Percentiles rank a stretch among this genome's conserved stretches.
phyloP scores from a whole-genome alignment of 2,888 invertebrate genomes.

The Dioctria rufipes region DNA sequence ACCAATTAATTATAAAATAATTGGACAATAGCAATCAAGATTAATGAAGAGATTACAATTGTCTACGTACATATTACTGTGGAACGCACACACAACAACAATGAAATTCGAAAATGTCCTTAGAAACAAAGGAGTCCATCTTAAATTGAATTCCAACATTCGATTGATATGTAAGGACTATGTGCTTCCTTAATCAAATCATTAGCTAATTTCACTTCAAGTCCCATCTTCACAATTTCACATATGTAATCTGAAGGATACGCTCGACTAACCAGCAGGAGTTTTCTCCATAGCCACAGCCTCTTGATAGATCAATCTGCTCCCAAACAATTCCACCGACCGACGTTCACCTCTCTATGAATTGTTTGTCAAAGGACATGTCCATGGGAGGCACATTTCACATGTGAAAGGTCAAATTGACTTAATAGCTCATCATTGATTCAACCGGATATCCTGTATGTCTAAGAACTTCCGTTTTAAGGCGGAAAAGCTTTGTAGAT shows the following conservation, averaged over 20 bases:
- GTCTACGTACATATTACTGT: too few relatives aligned
- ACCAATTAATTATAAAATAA: too few relatives aligned
- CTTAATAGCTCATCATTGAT: conserved; percentile 72
- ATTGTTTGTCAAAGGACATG: conserved; percentile 48
- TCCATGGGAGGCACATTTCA: conserved; percentile 49
- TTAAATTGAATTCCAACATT: conserved; percentile 42
- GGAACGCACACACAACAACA: too few relatives aligned
- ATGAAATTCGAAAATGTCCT: not conserved
- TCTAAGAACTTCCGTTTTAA: conserved; percentile 70
- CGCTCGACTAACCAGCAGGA: not conserved
- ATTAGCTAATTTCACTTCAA: conserved; percentile 44
- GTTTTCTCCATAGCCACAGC: not conserved
- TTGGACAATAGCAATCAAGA: too few relatives aligned
- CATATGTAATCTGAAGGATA: not conserved
- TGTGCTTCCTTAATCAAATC: conserved; percentile 52
- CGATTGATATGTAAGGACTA: conserved; percentile 47
- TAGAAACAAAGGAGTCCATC: conserved; percentile 31
- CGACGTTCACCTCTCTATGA: not conserved
- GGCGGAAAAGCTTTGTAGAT: conserved; percentile 67
- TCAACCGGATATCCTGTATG: conserved; percentile 71
- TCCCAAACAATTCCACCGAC: not conserved
- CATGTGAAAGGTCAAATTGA: conserved; percentile 60
- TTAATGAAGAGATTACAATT: too few relatives aligned
- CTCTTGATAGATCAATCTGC: not conserved
- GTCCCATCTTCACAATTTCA: conserved; percentile 42